Evolutionary conservation across 2,113 vertebrate species (phyloP).

Genomic region (Erythrolamprus reginae): DNA sequence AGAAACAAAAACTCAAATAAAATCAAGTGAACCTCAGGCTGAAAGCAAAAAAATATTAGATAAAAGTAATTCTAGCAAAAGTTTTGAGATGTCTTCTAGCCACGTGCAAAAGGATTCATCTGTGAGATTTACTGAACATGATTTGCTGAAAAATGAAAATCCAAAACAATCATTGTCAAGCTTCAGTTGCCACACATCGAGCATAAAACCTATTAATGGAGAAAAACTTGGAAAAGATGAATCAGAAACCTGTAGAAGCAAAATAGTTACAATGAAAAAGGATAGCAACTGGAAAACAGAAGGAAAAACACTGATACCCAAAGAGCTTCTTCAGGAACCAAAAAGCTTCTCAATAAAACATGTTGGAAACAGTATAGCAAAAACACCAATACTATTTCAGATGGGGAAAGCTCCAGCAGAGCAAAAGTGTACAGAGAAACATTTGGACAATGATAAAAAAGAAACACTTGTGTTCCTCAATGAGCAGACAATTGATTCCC

Average conservation of each 20-base stretch:
- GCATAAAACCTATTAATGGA: neutral
- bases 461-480: conserved; percentile 56
- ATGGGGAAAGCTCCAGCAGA: fast-evolving
- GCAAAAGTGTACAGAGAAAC: conserved; percentile 8
- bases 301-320: fast-evolving
- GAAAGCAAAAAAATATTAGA: neutral
- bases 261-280: neutral
- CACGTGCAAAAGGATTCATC: neutral
- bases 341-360: fast-evolving
- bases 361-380: neutral
- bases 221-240: neutral
- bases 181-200: conserved; percentile 16
- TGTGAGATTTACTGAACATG: fast-evolving
- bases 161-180: neutral
- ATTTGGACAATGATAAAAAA: conserved; percentile 41
- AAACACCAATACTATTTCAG: neutral
- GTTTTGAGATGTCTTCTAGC: conserved; percentile 1
- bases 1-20: neutral
- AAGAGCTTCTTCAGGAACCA: neutral
- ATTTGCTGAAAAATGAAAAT: neutral
- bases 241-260: conserved; percentile 11
- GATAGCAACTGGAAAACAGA: neutral
- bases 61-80: neutral
- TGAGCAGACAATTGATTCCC: conserved; percentile 37
- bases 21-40: neutral